phyloP scores from a whole-genome alignment of 2,113 vertebrate species.

The Anarrhichthys ocellatus region DNA sequence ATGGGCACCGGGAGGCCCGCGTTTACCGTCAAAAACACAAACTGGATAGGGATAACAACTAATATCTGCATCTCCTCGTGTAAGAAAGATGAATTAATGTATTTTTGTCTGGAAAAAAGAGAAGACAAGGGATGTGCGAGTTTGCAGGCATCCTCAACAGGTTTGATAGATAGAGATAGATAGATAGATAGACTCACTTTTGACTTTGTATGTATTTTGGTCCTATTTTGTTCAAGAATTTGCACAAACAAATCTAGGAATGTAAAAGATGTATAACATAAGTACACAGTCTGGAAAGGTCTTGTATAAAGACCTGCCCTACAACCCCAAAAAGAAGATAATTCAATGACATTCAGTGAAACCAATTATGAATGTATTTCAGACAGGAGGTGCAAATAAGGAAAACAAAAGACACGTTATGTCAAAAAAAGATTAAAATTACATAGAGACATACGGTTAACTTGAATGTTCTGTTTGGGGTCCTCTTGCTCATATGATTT shows the following conservation, averaged over 20 bases:
- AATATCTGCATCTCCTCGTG: conserved; percentile 73
- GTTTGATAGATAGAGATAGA: conserved; percentile 30
- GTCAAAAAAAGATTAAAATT: background rate
- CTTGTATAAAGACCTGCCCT: background rate
- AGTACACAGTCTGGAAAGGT: background rate
- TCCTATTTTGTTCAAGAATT: background rate
- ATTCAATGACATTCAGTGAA: conserved; percentile 8
- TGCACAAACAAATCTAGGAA: background rate
- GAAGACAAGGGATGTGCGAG: background rate
- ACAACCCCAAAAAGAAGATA: background rate
- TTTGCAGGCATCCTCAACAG: conserved; percentile 60
- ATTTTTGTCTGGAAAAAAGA: conserved; percentile 14
- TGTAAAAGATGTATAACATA: background rate
- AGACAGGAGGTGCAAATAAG: background rate
- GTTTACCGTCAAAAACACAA: conserved; percentile 96
- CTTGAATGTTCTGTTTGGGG: background rate
- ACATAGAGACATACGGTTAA: background rate
- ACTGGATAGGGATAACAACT: conserved; percentile 86
- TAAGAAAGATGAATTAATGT: conserved; percentile 58
- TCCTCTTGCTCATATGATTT: background rate
- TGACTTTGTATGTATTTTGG: background rate
- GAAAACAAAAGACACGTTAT: background rate
- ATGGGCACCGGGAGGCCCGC: conserved; percentile 98
- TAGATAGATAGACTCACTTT: background rate
- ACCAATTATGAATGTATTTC: background rate